These are phyloP conservation scores for Lutjanus argentimaculatus DNA, from an alignment of 2,797 vertebrate species.

Conservation along the genomic window DNA sequence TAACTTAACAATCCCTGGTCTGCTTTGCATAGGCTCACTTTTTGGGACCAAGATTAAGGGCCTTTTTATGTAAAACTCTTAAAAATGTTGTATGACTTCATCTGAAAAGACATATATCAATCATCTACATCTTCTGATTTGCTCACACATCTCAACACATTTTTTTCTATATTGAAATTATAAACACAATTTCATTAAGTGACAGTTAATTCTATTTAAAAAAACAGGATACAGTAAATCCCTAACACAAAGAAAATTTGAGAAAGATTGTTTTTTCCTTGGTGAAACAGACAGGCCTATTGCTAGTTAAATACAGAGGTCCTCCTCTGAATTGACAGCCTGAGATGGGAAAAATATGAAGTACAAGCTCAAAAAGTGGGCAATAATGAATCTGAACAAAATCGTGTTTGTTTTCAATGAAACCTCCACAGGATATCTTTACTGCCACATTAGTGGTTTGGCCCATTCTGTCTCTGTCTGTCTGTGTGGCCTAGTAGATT, in stretches of 20 bases:
- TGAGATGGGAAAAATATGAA: not conserved
- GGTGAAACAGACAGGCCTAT: not conserved
- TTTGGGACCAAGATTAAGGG: not conserved
- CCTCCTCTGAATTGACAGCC: not conserved
- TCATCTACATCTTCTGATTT: not conserved
- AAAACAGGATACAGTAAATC: no score
- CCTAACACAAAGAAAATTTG: not conserved
- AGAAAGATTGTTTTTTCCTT: not conserved
- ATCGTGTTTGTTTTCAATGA: constrained; percentile 23
- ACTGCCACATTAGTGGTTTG: constrained; percentile 51
- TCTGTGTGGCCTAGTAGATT: constrained; percentile 58
- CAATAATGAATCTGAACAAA: constrained; percentile 14
- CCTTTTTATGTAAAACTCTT: rapidly evolving
- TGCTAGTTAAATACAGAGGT: not conserved
- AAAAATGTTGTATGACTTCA: not conserved
- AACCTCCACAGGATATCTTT: constrained; percentile 4
- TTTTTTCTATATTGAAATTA: not conserved
- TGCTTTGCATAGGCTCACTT: constrained; percentile 1
- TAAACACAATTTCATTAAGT: not conserved
- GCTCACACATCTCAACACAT: not conserved
- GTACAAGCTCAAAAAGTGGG: not conserved
- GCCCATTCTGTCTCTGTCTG: constrained; percentile 22
- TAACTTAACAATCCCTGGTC: constrained; percentile 56
- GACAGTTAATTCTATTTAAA: not conserved
- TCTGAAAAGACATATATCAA: not conserved